Evolutionary conservation across 2,888 invertebrate species (phyloP).

Genomic region (Lobophora halterata): DNA sequence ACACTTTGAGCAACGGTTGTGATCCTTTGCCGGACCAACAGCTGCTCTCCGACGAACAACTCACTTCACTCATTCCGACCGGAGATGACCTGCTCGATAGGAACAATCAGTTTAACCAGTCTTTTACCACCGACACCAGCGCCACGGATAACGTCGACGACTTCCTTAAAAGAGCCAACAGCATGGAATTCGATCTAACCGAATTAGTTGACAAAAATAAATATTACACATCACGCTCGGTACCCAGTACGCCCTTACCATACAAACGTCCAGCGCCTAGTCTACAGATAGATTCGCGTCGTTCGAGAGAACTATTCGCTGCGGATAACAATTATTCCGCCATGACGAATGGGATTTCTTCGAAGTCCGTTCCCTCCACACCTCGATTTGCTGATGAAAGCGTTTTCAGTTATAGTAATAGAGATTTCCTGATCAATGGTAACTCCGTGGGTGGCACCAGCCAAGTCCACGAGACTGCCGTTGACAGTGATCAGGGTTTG

Average conservation of each 20-base stretch:
- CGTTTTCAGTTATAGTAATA: constrained; percentile 81
- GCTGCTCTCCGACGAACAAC: constrained; percentile 61
- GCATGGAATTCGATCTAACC: constrained; percentile 69
- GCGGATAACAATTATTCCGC: constrained; percentile 51
- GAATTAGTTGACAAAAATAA: constrained; percentile 67
- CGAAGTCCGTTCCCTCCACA: constrained; percentile 87
- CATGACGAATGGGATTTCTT: constrained; percentile 76
- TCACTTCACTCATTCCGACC: constrained; percentile 66
- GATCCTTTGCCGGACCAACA: constrained; percentile 61
- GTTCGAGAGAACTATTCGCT: constrained; percentile 59
- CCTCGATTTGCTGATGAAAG: constrained; percentile 81
- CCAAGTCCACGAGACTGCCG: constrained; percentile 51
- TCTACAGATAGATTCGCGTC: constrained; percentile 64
- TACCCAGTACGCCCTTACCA: constrained; percentile 85
- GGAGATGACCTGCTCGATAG: constrained; percentile 57
- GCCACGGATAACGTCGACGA: constrained; percentile 65
- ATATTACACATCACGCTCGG: constrained; percentile 83
- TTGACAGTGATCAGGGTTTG: constrained; percentile 52
- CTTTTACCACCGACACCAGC: constrained; percentile 50
- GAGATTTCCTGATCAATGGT: constrained; percentile 83
- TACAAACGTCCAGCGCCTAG: constrained; percentile 64
- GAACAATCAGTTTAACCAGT: constrained; percentile 55
- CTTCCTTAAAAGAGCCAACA: constrained; percentile 66
- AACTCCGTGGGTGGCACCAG: constrained; percentile 70
- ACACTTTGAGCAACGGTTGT: constrained; percentile 63